Percentiles rank a stretch among this genome's conserved stretches.
Conservation (phyloP, 37 sponge, comb jelly and placozoan species). For the Corticium candelabrum region DNA sequence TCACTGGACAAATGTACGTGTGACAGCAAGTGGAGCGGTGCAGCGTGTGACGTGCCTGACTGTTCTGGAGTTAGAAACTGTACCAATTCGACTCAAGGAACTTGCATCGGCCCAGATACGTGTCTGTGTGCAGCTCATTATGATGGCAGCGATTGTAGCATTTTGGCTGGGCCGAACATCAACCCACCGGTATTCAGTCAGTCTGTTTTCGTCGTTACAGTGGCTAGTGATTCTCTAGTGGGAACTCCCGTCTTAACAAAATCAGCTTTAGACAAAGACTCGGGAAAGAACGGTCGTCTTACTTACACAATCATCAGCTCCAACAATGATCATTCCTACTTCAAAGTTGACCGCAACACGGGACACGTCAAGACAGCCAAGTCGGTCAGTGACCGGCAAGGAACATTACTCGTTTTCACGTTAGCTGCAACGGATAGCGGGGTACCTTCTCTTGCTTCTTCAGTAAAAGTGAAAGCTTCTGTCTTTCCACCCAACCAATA, state of each 20-base stretch:
- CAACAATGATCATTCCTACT: neutral
- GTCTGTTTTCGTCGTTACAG: neutral
- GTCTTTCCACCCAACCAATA: neutral
- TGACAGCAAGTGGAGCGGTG: neutral
- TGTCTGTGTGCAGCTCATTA: neutral
- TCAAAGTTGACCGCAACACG: neutral
- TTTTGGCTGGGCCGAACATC: neutral
- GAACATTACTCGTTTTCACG: neutral
- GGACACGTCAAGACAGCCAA: neutral
- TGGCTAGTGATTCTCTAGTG: neutral
- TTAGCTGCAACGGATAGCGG: neutral
- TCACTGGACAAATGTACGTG: neutral
- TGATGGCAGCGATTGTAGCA: neutral
- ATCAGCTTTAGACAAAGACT: neutral
- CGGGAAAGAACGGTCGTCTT: neutral
- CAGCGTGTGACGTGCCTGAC: neutral
- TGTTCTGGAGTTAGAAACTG: neutral
- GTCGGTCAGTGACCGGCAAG: neutral
- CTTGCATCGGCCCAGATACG: neutral
- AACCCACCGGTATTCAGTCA: neutral
- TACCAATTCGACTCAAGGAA: neutral
- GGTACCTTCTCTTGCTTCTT: neutral
- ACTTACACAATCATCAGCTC: neutral
- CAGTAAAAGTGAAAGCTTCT: neutral
- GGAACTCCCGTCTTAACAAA: neutral